Conservation (phyloP, 2,113 vertebrate species). For the Rafetus swinhoei region DNA sequence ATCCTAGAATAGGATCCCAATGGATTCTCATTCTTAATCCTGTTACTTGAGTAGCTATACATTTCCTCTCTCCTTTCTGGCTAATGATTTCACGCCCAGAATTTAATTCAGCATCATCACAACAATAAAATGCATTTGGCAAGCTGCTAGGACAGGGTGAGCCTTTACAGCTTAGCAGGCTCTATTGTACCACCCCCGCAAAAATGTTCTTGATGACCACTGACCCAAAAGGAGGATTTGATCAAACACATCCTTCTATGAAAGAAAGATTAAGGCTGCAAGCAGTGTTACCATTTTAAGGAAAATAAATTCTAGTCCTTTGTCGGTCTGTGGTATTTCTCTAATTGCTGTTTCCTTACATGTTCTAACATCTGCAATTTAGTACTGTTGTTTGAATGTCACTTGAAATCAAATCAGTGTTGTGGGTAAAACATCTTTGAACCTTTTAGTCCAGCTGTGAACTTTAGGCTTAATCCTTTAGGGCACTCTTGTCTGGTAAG, state of each 20-base stretch:
- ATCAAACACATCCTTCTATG: conserved; percentile 50
- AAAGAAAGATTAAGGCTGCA: conserved; percentile 44
- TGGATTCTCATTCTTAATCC: conserved; percentile 44
- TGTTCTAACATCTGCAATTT: conserved; percentile 58
- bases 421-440: conserved; percentile 28
- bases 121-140: conserved; percentile 13
- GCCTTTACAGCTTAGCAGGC: conserved; percentile 4
- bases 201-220: conserved; percentile 14
- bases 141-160: background rate
- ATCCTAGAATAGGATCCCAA: conserved; percentile 11
- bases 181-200: background rate
- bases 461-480: conserved; percentile 77
- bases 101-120: background rate
- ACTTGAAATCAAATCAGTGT: conserved; percentile 66
- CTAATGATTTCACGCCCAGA: conserved; percentile 33
- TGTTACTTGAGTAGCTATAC: conserved; percentile 30
- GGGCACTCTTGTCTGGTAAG: conserved; percentile 69
- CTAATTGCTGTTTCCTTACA: conserved; percentile 72
- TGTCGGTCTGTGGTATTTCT: conserved; percentile 20
- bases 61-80: conserved; percentile 29
- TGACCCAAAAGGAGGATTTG: conserved; percentile 59
- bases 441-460: conserved; percentile 71
- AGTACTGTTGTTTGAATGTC: conserved; percentile 54
- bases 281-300: conserved; percentile 61
- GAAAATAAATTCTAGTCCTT: conserved; percentile 66